phyloP scores from a whole-genome alignment of 2,113 vertebrate species.

The Atractosteus spatula region DNA sequence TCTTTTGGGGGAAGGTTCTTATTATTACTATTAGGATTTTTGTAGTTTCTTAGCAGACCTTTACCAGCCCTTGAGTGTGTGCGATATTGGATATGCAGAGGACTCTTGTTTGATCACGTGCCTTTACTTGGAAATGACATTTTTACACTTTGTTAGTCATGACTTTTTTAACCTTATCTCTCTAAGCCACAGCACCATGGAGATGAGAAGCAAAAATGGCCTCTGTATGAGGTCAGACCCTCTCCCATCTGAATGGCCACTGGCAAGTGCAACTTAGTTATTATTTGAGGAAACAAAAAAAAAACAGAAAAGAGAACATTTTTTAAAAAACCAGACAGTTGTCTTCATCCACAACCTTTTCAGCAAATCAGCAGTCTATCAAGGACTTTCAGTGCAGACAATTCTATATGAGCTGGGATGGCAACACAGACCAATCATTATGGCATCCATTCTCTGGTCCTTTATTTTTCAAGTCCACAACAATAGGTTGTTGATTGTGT shows the following conservation, averaged over 20 bases:
- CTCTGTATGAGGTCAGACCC: slow-evolving; percentile 50
- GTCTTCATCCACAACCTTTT: slow-evolving; percentile 82
- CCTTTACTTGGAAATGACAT: no score
- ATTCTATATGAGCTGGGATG: slow-evolving; percentile 83
- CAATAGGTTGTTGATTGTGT: slow-evolving; percentile 99
- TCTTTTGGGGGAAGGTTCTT: no score
- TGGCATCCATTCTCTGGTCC: slow-evolving; percentile 84
- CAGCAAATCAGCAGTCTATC: slow-evolving; percentile 91
- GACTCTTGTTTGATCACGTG: no score
- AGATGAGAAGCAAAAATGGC: slow-evolving; percentile 44
- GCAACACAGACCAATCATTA: slow-evolving; percentile 92
- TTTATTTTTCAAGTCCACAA: slow-evolving; percentile 92
- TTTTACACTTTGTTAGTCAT: no score
- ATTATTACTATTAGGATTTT: no score
- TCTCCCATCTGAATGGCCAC: slow-evolving; percentile 52
- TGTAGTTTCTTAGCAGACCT: no score
- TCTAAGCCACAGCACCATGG: slow-evolving; percentile 6
- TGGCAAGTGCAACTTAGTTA: slow-evolving; percentile 49
- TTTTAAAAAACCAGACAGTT: slow-evolving; percentile 76
- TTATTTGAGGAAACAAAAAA: slow-evolving; percentile 49
- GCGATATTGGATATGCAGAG: no score
- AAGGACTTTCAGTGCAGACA: slow-evolving; percentile 86
- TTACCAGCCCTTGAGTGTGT: no score
- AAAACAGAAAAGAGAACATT: slow-evolving; percentile 49
- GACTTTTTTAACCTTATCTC: slow-evolving; percentile 16